Evolutionary conservation across 92 coral and sea anemone genomes (phyloP).

Genomic region (Paragorgia papillata): DNA sequence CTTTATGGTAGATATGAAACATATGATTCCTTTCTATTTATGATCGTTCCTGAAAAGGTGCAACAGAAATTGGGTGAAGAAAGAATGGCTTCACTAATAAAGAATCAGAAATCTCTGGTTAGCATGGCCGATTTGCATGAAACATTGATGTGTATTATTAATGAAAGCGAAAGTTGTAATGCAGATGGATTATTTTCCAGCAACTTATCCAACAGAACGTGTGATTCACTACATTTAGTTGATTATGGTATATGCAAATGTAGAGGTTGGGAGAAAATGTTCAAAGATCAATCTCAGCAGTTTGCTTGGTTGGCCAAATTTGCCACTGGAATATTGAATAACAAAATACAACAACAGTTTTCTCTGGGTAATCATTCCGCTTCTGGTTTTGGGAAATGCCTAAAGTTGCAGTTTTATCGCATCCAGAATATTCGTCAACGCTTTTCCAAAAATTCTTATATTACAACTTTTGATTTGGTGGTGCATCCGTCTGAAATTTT

Average conservation of each 20-base stretch:
- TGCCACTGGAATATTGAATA: constrained; percentile 79
- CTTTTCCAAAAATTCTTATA: constrained; percentile 46
- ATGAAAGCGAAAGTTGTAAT: constrained; percentile 12
- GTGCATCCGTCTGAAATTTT: constrained; percentile 76
- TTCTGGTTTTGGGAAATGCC: constrained; percentile 84
- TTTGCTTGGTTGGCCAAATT: constrained; percentile 84
- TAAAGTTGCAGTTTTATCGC: constrained; percentile 69
- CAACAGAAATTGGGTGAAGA: constrained; percentile 62
- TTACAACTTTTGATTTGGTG: constrained; percentile 83
- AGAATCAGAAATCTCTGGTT: constrained; percentile 77
- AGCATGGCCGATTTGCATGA: constrained; percentile 81
- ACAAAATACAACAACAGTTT: constrained; percentile 66
- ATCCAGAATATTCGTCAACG: constrained; percentile 80
- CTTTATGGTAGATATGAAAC: constrained; percentile 91
- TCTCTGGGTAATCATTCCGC: constrained; percentile 31
- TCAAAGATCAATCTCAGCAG: constrained; percentile 68
- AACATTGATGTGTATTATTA: constrained; percentile 63
- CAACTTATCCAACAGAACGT: constrained; percentile 73
- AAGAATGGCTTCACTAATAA: constrained; percentile 68
- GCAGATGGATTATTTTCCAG: constrained; percentile 71
- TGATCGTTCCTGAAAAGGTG: constrained; percentile 71
- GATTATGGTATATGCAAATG: constrained; percentile 86
- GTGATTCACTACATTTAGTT: constrained; percentile 77
- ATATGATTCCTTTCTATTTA: constrained; percentile 81
- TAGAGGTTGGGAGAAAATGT: constrained; percentile 78